These are phyloP conservation scores for Oscheius sp. DNA, from an alignment of 2,888 invertebrate species.

Conservation along the genomic window DNA sequence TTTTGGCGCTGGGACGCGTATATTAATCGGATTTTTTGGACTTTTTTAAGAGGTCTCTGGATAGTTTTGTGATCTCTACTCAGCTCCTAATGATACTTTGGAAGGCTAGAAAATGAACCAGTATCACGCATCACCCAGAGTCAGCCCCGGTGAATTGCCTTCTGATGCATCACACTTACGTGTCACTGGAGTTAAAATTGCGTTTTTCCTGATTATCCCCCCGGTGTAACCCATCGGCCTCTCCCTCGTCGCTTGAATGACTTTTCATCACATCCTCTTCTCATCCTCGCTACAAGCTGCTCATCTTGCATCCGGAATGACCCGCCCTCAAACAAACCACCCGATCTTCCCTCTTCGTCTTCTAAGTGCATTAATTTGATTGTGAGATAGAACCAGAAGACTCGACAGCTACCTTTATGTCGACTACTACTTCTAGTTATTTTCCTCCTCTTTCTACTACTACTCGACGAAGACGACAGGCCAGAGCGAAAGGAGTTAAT, in stretches of 20 bases:
- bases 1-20: too few species aligned
- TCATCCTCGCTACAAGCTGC: conserved; percentile 16
- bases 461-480: conserved; percentile 8
- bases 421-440: conserved; percentile 5
- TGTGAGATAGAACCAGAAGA: too few species aligned
- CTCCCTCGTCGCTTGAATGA: conserved; percentile 29
- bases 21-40: too few species aligned
- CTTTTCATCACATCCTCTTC: conserved; percentile 27
- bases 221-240: too few species aligned
- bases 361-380: conserved; percentile 34
- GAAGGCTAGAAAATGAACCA: too few species aligned
- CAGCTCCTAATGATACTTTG: too few species aligned
- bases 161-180: too few species aligned
- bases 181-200: too few species aligned
- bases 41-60: too few species aligned
- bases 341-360: conserved; percentile 7
- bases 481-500: background rate
- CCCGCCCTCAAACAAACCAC: conserved; percentile 24
- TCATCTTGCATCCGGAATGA: conserved; percentile 24
- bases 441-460: background rate
- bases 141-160: too few species aligned
- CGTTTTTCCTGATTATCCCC: background rate
- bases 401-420: background rate
- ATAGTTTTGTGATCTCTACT: too few species aligned
- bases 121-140: too few species aligned